Percentiles rank a stretch among this genome's conserved stretches.
Conservation (phyloP, 2,797 vertebrate species). For the Cynodonichthys magdalenae region DNA sequence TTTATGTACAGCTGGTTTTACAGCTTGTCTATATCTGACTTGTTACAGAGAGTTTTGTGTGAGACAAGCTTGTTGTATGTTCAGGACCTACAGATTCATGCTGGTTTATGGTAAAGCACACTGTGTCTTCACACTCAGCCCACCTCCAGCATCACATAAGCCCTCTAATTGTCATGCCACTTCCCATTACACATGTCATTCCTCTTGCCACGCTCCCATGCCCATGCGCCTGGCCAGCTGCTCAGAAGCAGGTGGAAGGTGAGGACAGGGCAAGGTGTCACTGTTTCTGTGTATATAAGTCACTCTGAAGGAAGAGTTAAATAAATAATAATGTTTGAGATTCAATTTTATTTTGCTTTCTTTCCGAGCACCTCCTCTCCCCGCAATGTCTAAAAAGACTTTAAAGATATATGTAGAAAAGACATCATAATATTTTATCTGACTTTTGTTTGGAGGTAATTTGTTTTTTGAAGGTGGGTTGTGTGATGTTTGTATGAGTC, state of each 20-base stretch:
- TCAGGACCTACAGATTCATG: slow-evolving; percentile 4
- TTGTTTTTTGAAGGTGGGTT: not conserved
- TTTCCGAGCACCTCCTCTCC: not conserved
- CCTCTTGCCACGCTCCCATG: slow-evolving; percentile 71
- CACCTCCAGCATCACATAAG: slow-evolving; percentile 67
- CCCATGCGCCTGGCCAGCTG: slow-evolving; percentile 70
- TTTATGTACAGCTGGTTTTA: slow-evolving; percentile 2
- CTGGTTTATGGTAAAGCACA: slow-evolving; percentile 20
- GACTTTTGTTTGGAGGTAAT: not conserved
- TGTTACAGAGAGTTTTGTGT: not conserved
- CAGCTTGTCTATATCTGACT: not conserved
- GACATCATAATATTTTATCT: no score
- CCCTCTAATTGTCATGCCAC: slow-evolving; percentile 76
- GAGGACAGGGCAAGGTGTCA: slow-evolving; percentile 49
- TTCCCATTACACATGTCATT: slow-evolving; percentile 79
- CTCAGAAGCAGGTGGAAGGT: slow-evolving; percentile 45
- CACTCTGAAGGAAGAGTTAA: slow-evolving; percentile 20
- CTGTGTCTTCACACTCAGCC: slow-evolving; percentile 49
- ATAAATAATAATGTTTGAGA: slow-evolving; percentile 16
- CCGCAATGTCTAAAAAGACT: no score
- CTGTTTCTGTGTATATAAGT: slow-evolving; percentile 21
- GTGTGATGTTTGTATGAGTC: not conserved
- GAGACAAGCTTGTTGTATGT: slow-evolving; percentile 11
- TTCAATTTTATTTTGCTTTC: not conserved
- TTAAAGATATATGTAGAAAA: no score